Evolutionary conservation across 2,797 vertebrate species (phyloP).

Genomic region (Coregonus suidteri): DNA sequence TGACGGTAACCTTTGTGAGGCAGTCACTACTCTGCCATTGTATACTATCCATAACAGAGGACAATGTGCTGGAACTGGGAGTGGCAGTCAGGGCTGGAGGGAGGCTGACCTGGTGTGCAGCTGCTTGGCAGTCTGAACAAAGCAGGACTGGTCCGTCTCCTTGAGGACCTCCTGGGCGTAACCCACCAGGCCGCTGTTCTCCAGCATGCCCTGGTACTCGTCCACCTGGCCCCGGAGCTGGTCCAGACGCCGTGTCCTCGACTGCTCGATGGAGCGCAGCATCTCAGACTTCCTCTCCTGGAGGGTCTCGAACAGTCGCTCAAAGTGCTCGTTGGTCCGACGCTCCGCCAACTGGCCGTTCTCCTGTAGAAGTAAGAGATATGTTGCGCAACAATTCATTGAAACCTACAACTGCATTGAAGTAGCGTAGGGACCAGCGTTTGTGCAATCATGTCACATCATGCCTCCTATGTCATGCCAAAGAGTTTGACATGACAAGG

Average conservation of each 20-base stretch:
- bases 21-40: background rate
- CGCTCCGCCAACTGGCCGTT: constrained; percentile 88
- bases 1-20: background rate
- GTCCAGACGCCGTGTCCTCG: constrained; percentile 81
- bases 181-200: constrained; percentile 95
- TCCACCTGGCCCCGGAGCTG: constrained; percentile 87
- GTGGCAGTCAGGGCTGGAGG: background rate
- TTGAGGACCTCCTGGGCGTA: constrained; percentile 98
- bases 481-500: no score
- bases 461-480: no score
- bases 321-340: constrained; percentile 85
- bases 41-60: background rate
- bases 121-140: constrained; percentile 97
- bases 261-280: constrained; percentile 85
- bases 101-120: constrained; percentile 88
- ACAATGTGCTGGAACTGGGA: background rate
- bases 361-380: constrained; percentile 56
- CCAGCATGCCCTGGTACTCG: constrained; percentile 95
- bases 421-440: no score
- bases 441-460: no score
- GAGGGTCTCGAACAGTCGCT: constrained; percentile 85
- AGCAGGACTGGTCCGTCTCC: constrained; percentile 96
- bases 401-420: no score
- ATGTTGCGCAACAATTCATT: no score
- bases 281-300: constrained; percentile 88